Evolutionary conservation across 2,113 vertebrate species (phyloP).

Genomic region (Deroptyus accipitrinus): DNA sequence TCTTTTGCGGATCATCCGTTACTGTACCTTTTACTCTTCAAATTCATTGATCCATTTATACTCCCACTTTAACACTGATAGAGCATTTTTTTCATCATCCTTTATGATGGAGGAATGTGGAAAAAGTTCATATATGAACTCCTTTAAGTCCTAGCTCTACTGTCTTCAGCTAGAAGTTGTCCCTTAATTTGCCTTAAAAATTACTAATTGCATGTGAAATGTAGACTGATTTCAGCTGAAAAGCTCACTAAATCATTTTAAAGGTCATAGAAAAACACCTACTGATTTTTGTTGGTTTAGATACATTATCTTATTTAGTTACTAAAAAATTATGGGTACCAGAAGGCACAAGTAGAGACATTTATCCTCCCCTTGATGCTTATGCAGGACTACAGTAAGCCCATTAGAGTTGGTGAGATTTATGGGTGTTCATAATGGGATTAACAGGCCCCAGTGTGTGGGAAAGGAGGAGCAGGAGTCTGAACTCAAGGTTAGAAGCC

Average conservation of each 20-base stretch:
- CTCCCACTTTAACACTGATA: not conserved
- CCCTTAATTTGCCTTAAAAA: not conserved
- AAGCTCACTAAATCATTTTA: conserved; percentile 9
- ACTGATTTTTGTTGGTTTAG: conserved; percentile 31
- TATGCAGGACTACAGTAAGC: conserved; percentile 28
- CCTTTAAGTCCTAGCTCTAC: not conserved
- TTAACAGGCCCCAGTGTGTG: conserved; percentile 21
- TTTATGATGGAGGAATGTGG: not conserved
- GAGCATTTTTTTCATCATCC: not conserved
- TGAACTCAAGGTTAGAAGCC: not conserved
- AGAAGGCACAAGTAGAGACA: conserved; percentile 14
- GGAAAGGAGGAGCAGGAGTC: not conserved
- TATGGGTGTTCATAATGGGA: conserved; percentile 27
- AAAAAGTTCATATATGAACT: not conserved
- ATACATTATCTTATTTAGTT: conserved; percentile 54
- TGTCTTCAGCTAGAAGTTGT: not conserved
- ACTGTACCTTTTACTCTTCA: not conserved
- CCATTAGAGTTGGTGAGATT: conserved; percentile 41
- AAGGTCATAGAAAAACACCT: not conserved
- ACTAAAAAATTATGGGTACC: conserved; percentile 41
- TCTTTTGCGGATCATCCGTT: not conserved
- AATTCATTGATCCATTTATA: not conserved
- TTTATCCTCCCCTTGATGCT: conserved; percentile 32
- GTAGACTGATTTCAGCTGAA: not conserved
- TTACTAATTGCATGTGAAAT: not conserved